phyloP scores from a whole-genome alignment of 2,888 invertebrate genomes.

The Meta bourneti region DNA sequence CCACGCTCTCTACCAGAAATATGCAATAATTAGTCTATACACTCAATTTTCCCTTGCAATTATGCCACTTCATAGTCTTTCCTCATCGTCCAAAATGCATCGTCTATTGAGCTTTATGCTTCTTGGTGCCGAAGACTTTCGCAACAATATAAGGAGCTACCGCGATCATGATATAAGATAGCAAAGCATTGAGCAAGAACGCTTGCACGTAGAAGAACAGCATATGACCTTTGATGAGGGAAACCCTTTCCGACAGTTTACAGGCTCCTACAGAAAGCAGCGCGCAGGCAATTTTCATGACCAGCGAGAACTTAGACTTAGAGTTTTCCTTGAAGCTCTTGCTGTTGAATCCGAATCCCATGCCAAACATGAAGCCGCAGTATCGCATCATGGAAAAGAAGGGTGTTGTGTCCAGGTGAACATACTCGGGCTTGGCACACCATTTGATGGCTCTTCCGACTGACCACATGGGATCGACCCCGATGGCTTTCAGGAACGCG shows the following conservation, averaged over 20 bases:
- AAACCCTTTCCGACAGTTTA: constrained; percentile 76
- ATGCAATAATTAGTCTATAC: too few relatives aligned
- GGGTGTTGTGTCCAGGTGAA: constrained; percentile 86
- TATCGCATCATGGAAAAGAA: constrained; percentile 84
- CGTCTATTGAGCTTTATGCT: constrained; percentile 27
- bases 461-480: constrained; percentile 86
- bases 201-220: constrained; percentile 75
- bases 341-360: constrained; percentile 78
- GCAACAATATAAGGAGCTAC: constrained; percentile 75
- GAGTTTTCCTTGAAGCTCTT: constrained; percentile 45
- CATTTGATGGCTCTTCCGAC: constrained; percentile 87
- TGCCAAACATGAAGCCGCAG: constrained; percentile 78
- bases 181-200: constrained; percentile 72
- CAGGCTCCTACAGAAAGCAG: constrained; percentile 74
- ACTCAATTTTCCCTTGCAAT: background rate
- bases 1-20: too few relatives aligned
- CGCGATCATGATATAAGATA: constrained; percentile 77
- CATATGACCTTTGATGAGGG: constrained; percentile 72
- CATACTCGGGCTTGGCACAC: constrained; percentile 85
- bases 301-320: constrained; percentile 49
- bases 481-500: constrained; percentile 78
- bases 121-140: constrained; percentile 33
- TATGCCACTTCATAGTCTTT: background rate
- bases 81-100: background rate
- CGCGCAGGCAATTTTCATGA: constrained; percentile 75